Conservation (phyloP, 2,888 invertebrate species). For the Mongoloraphidia duomilia region DNA sequence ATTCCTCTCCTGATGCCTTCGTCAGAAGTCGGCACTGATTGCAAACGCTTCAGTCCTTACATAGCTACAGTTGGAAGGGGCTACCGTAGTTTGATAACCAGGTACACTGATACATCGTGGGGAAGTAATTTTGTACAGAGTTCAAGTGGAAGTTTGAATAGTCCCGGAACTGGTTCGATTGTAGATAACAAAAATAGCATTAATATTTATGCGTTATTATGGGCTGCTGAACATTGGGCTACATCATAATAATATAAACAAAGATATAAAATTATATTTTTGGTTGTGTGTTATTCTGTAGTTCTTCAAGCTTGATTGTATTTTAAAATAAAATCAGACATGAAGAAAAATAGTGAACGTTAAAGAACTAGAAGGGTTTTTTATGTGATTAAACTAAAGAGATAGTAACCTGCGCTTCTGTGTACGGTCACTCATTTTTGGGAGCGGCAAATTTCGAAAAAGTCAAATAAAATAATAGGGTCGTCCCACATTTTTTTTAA, state of each 20-base stretch:
- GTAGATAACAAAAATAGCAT: constrained; percentile 17
- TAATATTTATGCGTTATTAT: constrained; percentile 52
- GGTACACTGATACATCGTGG: constrained; percentile 40
- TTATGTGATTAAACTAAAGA: no score
- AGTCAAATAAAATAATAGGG: no score
- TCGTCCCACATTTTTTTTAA: no score
- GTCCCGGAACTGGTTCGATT: neutral
- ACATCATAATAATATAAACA: constrained; percentile 19
- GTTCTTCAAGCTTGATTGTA: no score
- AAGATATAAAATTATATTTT: no score
- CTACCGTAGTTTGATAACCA: constrained; percentile 60
- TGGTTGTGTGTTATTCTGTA: no score
- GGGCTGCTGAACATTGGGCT: constrained; percentile 60
- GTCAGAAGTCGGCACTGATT: constrained; percentile 14
- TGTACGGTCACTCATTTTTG: no score
- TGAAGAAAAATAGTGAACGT: no score
- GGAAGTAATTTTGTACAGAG: constrained; percentile 12
- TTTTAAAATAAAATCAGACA: no score
- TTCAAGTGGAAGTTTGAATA: neutral
- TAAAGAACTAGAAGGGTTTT: no score
- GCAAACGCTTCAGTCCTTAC: constrained; percentile 29
- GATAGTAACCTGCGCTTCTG: no score
- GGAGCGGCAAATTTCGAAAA: no score
- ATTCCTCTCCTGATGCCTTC: constrained; percentile 36
- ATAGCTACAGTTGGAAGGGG: constrained; percentile 73